Conservation (phyloP, 2,113 vertebrate genomes). For the Lycaon pictus region DNA sequence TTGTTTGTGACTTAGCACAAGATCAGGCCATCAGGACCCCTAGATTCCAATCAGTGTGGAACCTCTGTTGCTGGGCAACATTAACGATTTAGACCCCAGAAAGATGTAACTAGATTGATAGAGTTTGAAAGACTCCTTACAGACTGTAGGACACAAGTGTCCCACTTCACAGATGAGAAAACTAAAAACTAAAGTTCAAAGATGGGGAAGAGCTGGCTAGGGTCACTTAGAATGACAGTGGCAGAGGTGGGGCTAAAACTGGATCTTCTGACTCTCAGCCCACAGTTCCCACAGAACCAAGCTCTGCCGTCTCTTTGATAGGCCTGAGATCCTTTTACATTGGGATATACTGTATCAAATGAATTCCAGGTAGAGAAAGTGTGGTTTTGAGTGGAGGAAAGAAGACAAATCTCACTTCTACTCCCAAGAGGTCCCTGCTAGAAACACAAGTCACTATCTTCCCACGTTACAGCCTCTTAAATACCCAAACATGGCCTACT, state of each 20-base stretch:
- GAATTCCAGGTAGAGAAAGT: not conserved
- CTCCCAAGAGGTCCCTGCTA: not conserved
- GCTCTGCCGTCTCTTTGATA: not conserved
- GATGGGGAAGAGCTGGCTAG: not conserved
- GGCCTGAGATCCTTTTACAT: not conserved
- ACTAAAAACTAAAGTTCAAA: slow-evolving; percentile 15
- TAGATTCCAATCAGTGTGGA: not conserved
- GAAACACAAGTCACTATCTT: not conserved
- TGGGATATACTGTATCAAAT: not conserved
- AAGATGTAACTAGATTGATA: not conserved
- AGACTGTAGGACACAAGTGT: not conserved
- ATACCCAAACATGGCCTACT: not conserved
- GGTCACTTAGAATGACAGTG: not conserved
- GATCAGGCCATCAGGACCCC: not conserved
- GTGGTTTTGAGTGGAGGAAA: not conserved
- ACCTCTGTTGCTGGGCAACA: not conserved
- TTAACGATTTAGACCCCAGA: slow-evolving; percentile 28
- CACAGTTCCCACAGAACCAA: not conserved
- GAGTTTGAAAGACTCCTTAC: not conserved
- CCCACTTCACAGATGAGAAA: slow-evolving; percentile 11
- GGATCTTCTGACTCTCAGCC: not conserved
- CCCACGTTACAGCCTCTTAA: slow-evolving; percentile 13
- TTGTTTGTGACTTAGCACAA: not conserved
- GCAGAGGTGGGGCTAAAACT: not conserved
- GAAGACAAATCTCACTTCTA: not conserved